Evolutionary conservation across 53 echinoderm and acorn worm species (phyloP).

Genomic region (Paelopatides confundens): DNA sequence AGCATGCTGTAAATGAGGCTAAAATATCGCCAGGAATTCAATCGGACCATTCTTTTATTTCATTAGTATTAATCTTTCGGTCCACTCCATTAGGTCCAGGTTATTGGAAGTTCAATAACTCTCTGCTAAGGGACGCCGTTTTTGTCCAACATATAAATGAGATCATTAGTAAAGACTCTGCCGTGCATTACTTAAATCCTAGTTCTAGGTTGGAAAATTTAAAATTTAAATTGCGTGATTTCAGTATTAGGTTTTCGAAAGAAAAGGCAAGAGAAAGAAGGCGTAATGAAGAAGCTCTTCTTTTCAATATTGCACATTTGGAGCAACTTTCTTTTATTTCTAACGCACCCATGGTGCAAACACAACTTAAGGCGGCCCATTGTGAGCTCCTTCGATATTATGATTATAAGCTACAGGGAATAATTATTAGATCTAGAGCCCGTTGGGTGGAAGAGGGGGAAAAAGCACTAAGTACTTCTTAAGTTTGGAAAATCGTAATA

Average conservation of each 20-base stretch:
- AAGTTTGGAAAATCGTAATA: not conserved
- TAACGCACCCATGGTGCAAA: no score
- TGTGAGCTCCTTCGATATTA: not conserved
- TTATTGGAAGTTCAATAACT: not conserved
- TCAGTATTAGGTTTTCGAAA: not conserved
- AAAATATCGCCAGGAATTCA: not conserved
- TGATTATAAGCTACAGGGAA: not conserved
- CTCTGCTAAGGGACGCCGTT: not conserved
- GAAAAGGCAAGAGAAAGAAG: not conserved
- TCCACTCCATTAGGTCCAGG: not conserved
- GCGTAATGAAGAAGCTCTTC: not conserved
- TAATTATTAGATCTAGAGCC: not conserved
- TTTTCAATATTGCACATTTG: not conserved
- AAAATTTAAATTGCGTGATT: not conserved
- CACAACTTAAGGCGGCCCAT: not conserved
- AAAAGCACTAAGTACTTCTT: not conserved
- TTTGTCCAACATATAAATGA: not conserved
- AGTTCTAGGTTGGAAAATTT: not conserved
- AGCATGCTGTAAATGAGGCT: not conserved
- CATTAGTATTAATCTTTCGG: not conserved
- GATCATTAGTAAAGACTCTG: not conserved
- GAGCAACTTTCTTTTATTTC: not conserved
- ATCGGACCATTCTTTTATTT: not conserved
- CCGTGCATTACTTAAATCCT: fast-evolving
- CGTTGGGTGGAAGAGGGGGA: not conserved